These are phyloP conservation scores for Corticium candelabrum DNA, from an alignment of 37 sponge, comb jelly and placozoan genomes.

Conservation along the genomic window DNA sequence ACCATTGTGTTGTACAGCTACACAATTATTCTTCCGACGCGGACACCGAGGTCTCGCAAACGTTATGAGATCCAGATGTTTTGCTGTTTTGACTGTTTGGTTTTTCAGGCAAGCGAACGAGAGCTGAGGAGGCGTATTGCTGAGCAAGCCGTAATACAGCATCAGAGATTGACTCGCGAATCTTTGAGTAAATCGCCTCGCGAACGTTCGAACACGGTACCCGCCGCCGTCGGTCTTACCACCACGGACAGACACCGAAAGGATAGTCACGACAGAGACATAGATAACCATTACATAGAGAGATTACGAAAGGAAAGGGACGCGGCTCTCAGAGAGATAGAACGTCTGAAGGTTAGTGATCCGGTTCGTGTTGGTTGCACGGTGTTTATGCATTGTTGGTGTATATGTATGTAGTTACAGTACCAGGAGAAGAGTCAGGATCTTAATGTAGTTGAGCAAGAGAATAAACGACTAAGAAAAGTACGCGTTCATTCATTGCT, in stretches of 20 bases:
- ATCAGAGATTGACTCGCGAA: background rate
- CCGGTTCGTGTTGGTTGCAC: too few species aligned
- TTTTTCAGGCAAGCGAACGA: slow-evolving; percentile 2
- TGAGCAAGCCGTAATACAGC: background rate
- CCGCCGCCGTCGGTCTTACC: too few species aligned
- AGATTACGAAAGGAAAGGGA: background rate
- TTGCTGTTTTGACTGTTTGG: too few species aligned
- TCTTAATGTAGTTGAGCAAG: background rate
- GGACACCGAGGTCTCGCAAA: too few species aligned
- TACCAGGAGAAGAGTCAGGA: background rate
- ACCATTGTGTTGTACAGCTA: too few species aligned
- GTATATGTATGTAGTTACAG: background rate
- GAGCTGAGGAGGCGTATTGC: background rate
- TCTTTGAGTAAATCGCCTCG: too few species aligned
- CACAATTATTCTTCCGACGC: too few species aligned
- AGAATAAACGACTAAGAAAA: too few species aligned
- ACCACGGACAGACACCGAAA: background rate
- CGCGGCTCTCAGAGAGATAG: background rate
- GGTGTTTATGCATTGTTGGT: too few species aligned
- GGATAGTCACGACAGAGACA: background rate
- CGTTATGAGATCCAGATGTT: too few species aligned
- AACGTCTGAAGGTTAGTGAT: background rate
- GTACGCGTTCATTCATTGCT: too few species aligned
- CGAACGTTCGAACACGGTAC: background rate
- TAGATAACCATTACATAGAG: background rate